Evolutionary conservation across 2,113 vertebrate genomes (phyloP).

Genomic region (Mellivora capensis): DNA sequence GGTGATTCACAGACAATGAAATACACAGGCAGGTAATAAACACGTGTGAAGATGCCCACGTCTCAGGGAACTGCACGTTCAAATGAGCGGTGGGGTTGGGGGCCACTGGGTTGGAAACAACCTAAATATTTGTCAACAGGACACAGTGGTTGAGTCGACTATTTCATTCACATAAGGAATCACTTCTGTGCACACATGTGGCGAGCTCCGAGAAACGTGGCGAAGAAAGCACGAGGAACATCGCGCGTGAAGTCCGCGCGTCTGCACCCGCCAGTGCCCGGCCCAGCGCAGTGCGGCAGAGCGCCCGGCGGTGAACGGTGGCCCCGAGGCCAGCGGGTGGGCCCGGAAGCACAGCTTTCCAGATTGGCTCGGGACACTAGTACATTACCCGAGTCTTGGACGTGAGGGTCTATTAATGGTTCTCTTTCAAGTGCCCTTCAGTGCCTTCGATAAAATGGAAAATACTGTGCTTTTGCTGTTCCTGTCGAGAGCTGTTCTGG

Average conservation of each 20-base stretch:
- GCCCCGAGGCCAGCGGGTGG: not conserved
- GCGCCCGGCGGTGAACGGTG: rapidly evolving
- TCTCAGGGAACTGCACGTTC: not conserved
- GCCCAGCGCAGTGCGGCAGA: not conserved
- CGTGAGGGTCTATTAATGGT: not conserved
- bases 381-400: not conserved
- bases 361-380: not conserved
- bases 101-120: not conserved
- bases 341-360: not conserved
- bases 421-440: not conserved
- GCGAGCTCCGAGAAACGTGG: not conserved
- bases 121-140: not conserved
- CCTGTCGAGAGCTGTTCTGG: not conserved
- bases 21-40: not conserved
- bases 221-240: not conserved
- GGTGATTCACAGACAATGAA: not conserved
- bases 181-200: rapidly evolving
- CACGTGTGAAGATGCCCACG: not conserved
- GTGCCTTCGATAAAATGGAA: not conserved
- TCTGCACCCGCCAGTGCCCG: rapidly evolving
- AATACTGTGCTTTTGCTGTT: not conserved
- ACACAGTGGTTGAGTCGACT: not conserved
- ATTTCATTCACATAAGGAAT: not conserved
- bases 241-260: rapidly evolving
- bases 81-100: not conserved